Base-by-base conservation (phyloP, 2,113 vertebrate genomes). In the Grammomys surdaster region DNA sequence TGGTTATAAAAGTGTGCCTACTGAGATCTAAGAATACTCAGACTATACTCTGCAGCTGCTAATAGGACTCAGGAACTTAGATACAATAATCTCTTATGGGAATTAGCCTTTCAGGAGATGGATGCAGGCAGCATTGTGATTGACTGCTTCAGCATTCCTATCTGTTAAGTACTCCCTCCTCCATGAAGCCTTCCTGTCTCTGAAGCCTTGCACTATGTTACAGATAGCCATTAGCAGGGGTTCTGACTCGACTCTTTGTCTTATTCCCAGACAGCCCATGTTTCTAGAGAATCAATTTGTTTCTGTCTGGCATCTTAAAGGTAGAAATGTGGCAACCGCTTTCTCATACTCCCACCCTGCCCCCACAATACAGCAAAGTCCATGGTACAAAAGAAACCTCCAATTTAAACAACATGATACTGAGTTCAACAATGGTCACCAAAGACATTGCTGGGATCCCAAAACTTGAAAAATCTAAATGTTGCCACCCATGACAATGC, bases 231-330 rank as follows among this genome's bases (percentile, higher is more conserved):
- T 3, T 77, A n/a, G 31, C 22, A 63, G 22, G 33, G 14, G 46
- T 73, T 43, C 4, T 46, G 17, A 63, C 11, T 33, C 24, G 16
- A 26, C 22, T 54, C 69, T 73, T 65, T 72, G 11, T 72, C 16
- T 89, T n/a, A n/a, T 2, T 8, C 4, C 1, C 5, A 56, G 28
- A 6, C 24, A 24, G 0, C 26, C 82, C 19, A 1, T 2, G 28
- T 33, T 20, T 54, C 43, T 76, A 0, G 31, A 54, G 56, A 40
- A 24, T 73, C n/a, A 26, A 2, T 31, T 54, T 67, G 19, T 67
- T 70, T 43, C 40, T 31, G 60, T 12, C 11, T 7, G 14, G 19
- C 48, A 76, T 36, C 67, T 88, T 88, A 63, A 43, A 63, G 22
- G 65, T 8, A 54, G 7, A 51, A n/a, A 22, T 10, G 22, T 58